Conservation (phyloP, 2,888 invertebrate genomes). For the Cryptus viduatorius region DNA sequence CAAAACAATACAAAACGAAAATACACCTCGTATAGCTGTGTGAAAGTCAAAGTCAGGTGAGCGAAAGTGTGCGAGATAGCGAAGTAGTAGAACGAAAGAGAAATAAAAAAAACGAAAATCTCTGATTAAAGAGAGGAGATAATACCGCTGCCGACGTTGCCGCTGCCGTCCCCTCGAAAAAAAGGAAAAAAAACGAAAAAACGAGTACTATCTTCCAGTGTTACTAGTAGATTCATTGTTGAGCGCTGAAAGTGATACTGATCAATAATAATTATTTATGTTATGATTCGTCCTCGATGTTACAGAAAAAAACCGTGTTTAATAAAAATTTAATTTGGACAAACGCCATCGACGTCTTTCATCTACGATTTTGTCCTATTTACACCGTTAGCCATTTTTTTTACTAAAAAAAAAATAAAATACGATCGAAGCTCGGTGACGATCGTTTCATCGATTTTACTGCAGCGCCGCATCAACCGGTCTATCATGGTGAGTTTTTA, state of each 20-base stretch:
- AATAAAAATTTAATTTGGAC: slow-evolving; percentile 85
- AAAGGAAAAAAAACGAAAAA: background rate
- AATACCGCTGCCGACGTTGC: slow-evolving; percentile 71
- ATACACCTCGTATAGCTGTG: slow-evolving; percentile 41
- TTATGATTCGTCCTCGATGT: slow-evolving; percentile 85
- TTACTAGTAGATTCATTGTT: slow-evolving; percentile 84
- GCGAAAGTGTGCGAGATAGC: slow-evolving; percentile 66
- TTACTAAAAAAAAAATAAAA: slow-evolving; percentile 33
- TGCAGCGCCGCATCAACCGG: background rate
- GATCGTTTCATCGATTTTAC: background rate
- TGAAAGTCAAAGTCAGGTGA: slow-evolving; percentile 66
- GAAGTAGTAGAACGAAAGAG: slow-evolving; percentile 63
- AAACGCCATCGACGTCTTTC: slow-evolving; percentile 74
- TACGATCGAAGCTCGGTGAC: background rate
- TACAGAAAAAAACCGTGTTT: slow-evolving; percentile 83
- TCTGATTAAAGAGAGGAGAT: slow-evolving; percentile 69
- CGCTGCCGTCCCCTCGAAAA: slow-evolving; percentile 72
- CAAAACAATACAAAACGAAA: slow-evolving; percentile 6
- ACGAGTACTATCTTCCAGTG: slow-evolving; percentile 83
- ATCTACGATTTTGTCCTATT: slow-evolving; percentile 50
- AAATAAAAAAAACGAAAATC: slow-evolving; percentile 44
- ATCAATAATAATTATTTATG: slow-evolving; percentile 84
- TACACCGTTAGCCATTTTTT: slow-evolving; percentile 26
- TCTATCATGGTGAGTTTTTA: slow-evolving; percentile 11
- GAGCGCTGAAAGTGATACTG: slow-evolving; percentile 84